A percentile compares a stretch with the other conserved stretches of the same genome.
Evolutionary conservation across 2,113 vertebrate genomes (phyloP).

Genomic region (Solea solea): DNA sequence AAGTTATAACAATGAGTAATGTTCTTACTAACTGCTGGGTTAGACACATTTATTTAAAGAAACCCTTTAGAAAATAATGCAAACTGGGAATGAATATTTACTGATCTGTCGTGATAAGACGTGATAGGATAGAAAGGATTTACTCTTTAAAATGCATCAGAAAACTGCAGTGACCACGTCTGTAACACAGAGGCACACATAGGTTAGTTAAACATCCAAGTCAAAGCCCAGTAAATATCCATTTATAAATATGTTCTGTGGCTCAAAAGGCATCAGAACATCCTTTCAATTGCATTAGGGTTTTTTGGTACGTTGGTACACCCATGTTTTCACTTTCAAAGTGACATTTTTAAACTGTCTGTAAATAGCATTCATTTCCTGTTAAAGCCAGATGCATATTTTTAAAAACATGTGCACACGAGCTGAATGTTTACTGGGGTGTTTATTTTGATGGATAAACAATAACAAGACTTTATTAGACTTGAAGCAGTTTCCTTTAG

Average conservation of each 20-base stretch:
- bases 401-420: conserved; percentile 1
- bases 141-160: no score
- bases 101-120: no score
- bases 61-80: no score
- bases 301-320: not conserved
- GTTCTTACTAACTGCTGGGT: no score
- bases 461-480: conserved; percentile 19
- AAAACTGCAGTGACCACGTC: no score
- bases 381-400: conserved; percentile 12
- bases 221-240: not conserved
- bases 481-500: not conserved
- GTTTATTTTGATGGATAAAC: conserved; percentile 1
- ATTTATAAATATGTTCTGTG: not conserved
- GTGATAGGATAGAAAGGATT: no score
- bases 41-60: no score
- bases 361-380: conserved; percentile 6
- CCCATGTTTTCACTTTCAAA: conserved; percentile 1
- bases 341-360: not conserved
- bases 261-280: conserved; percentile 6
- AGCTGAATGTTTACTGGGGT: not conserved
- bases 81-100: no score
- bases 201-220: not conserved
- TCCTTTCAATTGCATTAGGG: not conserved
- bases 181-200: not conserved
- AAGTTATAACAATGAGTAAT: no score